Evolutionary conservation across 2,888 invertebrate genomes (phyloP), one percentile per base, ranked within the genome.

Genomic region (Polyploca ridens): DNA sequence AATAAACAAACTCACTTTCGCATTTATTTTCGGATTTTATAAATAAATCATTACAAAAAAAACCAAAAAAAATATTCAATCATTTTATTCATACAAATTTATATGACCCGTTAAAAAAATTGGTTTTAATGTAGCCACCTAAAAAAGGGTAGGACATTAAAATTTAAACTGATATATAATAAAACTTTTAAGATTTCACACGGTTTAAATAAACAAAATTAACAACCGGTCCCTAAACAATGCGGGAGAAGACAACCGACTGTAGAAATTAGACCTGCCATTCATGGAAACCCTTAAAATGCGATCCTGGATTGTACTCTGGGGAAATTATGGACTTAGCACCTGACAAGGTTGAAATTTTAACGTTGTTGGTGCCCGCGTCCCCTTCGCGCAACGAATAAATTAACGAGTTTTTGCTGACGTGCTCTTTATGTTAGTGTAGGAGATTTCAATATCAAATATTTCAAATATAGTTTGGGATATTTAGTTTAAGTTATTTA

Each of bases 271-370:
- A 90, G 89, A 87, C 83, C 82, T 88, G 77, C 83, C 84, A 88
- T 90, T 90, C 89, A 88, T 86, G 86, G 84, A 89, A 88, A 90
- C 91, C 93, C 91, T 93, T 92, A 91, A 93, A 93, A 91, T 85
- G 87, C 85, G 83, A 89, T 91, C 83, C 89, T 77, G 86, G 83
- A 93, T 93, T 87, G 91, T 87, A 85, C 93, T 89, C 92, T 44
- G 49, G 94, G 93, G 94, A 94, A 94, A 94, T 94, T 93, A 94
- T 91, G 92, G 91, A 91, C 93, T 94, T 93, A 92, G 84, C 93
- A 93, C 93, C 94, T 93, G 93, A 91, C 92, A 86, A 88, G 89
- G 89, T 88, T 90, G 91, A 93, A 93, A 94, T 91, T 94, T 93
- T 94, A 93, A 93, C 92, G 92, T 86, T 54, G 54, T 54, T 85